Conservation (phyloP, 2,113 vertebrate species). For the Chaetodon auriga region DNA sequence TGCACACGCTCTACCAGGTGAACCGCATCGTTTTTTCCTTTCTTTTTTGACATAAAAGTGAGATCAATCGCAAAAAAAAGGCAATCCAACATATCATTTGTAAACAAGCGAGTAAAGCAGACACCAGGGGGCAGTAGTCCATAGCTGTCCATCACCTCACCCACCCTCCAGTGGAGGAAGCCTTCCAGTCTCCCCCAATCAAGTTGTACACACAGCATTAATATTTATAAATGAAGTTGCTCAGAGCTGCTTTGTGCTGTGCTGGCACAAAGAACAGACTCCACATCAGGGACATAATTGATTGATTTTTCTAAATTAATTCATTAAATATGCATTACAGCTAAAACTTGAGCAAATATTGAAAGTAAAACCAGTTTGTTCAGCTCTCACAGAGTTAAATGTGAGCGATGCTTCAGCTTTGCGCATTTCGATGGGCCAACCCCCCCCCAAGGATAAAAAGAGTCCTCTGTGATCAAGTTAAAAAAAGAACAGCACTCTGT, state of each 20-base stretch:
- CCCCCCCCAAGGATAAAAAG: neutral
- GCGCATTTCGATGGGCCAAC: neutral
- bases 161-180: neutral
- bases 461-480: constrained; percentile 23
- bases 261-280: constrained; percentile 1
- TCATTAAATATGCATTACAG: neutral
- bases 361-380: neutral
- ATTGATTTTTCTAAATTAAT: neutral
- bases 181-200: neutral
- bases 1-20: no score
- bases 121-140: neutral
- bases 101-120: neutral
- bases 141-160: constrained; percentile 6
- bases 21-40: neutral
- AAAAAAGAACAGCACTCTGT: constrained; percentile 23
- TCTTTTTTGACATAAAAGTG: neutral
- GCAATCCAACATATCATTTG: neutral
- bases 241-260: constrained; percentile 18
- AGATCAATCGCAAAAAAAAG: no score
- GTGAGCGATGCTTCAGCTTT: neutral
- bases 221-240: constrained; percentile 10
- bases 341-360: constrained; percentile 21
- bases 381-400: constrained; percentile 1
- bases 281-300: neutral
- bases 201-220: constrained; percentile 8